Conservation (phyloP, 37 sponge, comb jelly and placozoan genomes). For the Ephydatia muelleri region DNA sequence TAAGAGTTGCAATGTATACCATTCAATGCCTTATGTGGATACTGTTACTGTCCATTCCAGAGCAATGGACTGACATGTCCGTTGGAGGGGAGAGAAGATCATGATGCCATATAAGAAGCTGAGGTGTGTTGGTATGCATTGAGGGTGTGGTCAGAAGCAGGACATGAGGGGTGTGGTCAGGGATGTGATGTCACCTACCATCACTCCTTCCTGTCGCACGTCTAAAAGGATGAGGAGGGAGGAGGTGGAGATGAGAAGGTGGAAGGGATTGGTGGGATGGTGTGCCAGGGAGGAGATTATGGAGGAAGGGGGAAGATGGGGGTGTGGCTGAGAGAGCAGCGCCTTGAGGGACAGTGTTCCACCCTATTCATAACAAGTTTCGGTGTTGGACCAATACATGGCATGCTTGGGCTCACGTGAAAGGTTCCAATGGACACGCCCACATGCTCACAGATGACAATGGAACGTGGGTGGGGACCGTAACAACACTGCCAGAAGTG, state of each 20-base stretch:
- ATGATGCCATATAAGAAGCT: background rate
- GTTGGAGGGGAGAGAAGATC: background rate
- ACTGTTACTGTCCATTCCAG: background rate
- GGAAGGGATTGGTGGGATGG: constrained; percentile 39
- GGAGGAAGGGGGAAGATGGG: background rate
- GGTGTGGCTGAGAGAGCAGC: constrained; percentile 13
- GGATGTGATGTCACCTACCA: background rate
- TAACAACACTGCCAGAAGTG: constrained; percentile 41
- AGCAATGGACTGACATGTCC: background rate
- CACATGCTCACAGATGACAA: constrained; percentile 12
- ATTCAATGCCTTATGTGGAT: background rate
- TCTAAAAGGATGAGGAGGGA: constrained; percentile 32
- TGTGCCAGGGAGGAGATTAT: constrained; percentile 24
- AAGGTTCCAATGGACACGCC: constrained; percentile 26
- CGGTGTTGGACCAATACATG: background rate
- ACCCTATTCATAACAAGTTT: background rate
- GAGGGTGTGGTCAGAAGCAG: background rate
- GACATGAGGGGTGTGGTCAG: too few relatives aligned
- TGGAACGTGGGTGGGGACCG: constrained; percentile 50
- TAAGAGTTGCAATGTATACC: too few relatives aligned
- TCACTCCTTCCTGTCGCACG: constrained; percentile 10
- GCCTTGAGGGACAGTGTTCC: background rate
- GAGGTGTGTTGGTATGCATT: background rate
- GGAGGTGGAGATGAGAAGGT: constrained; percentile 37
- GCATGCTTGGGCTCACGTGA: background rate